phyloP scores from a whole-genome alignment of 2,888 invertebrate genomes.

The Galerucella calmariensis region DNA sequence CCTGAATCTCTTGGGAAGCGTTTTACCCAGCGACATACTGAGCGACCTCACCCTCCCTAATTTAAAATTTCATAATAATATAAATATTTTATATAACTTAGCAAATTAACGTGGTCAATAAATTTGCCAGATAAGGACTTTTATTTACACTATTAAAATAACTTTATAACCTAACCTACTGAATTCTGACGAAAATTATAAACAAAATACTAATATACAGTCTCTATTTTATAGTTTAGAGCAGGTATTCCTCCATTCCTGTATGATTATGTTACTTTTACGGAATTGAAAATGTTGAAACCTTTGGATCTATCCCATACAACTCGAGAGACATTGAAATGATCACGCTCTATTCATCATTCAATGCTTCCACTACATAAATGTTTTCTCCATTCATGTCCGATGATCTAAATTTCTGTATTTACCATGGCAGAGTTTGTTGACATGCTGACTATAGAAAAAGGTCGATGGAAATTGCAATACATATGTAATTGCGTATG shows the following conservation, averaged over 20 bases:
- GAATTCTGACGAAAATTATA: too few relatives aligned
- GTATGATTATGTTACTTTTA: constrained; percentile 13
- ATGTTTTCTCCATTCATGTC: too few relatives aligned
- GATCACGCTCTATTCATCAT: too few relatives aligned
- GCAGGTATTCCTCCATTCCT: constrained; percentile 20
- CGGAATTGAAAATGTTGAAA: constrained; percentile 14
- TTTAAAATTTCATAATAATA: constrained; percentile 45
- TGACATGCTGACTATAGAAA: too few relatives aligned
- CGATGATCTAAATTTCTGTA: too few relatives aligned
- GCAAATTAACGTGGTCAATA: constrained; percentile 45
- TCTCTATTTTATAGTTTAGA: constrained; percentile 23
- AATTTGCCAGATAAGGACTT: constrained; percentile 36
- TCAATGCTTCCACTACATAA: too few relatives aligned
- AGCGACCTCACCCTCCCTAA: constrained; percentile 43
- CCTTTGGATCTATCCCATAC: constrained; percentile 2
- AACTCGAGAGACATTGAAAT: not conserved
- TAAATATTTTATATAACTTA: constrained; percentile 45
- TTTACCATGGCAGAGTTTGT: too few relatives aligned
- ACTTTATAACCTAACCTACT: not conserved
- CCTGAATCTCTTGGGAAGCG: constrained; percentile 48
- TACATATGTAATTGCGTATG: too few relatives aligned
- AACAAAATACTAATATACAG: constrained; percentile 8
- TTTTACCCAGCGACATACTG: constrained; percentile 39
- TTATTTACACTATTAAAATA: constrained; percentile 31
- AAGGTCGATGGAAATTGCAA: too few relatives aligned